Conservation (phyloP, 2,113 vertebrate genomes). For the Zosterops japonicus region DNA sequence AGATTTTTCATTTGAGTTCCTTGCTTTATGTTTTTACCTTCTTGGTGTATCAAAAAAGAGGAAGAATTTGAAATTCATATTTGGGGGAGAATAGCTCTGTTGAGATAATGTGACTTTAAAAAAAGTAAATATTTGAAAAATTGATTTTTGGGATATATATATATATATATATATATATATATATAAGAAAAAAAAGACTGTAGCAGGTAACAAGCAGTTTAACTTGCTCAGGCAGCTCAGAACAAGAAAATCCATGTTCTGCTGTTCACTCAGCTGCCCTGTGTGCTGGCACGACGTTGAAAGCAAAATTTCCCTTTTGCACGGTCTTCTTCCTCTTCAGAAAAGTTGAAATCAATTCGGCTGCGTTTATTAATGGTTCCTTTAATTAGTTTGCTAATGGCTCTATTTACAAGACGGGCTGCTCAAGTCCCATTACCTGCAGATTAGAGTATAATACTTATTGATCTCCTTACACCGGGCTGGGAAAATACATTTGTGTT, state of each 20-base stretch:
- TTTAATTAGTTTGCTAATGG: slow-evolving; percentile 49
- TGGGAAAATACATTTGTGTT: neutral
- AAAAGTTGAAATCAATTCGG: neutral
- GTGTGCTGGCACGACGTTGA: neutral
- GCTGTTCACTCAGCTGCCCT: neutral
- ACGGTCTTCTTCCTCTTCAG: neutral
- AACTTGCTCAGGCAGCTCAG: neutral
- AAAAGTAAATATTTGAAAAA: neutral
- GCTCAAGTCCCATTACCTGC: neutral
- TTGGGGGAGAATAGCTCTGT: neutral
- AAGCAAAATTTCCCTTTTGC: neutral
- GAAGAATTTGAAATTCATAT: neutral
- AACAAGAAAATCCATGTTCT: neutral
- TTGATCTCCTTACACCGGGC: neutral
- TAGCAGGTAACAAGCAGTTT: neutral
- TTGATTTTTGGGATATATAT: neutral
- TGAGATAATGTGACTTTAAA: neutral
- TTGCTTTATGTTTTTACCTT: neutral
- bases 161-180: neutral
- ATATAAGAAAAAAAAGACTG: neutral
- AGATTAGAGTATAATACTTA: neutral
- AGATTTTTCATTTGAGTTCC: neutral
- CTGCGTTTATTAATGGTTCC: slow-evolving; percentile 13
- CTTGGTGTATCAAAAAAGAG: neutral
- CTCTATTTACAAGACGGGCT: neutral